phyloP scores from a whole-genome alignment of 2,113 vertebrate species.

The Daphoenositta chrysoptera region DNA sequence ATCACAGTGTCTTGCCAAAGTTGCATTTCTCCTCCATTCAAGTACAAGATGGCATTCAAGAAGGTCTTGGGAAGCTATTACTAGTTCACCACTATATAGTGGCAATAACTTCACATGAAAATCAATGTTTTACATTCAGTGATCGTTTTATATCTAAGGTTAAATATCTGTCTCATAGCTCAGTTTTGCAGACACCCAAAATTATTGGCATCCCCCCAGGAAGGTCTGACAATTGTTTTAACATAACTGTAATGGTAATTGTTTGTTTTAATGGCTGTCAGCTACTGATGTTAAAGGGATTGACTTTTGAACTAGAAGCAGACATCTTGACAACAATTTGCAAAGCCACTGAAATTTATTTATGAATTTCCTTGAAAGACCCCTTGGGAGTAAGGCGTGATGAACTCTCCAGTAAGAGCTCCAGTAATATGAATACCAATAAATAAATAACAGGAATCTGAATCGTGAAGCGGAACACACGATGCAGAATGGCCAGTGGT shows the following conservation, averaged over 20 bases:
- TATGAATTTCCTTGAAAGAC: background rate
- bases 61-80: background rate
- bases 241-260: background rate
- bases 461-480: background rate
- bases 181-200: background rate
- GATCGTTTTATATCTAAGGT: background rate
- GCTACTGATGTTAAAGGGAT: background rate
- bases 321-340: background rate
- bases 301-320: background rate
- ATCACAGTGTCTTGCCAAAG: background rate
- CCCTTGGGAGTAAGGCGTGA: background rate
- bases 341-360: background rate
- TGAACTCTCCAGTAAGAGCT: background rate
- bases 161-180: background rate
- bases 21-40: background rate
- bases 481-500: background rate
- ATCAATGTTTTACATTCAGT: background rate
- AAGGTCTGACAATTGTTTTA: background rate
- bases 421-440: background rate
- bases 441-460: background rate
- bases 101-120: background rate
- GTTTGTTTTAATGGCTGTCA: background rate
- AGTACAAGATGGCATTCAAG: background rate
- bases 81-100: background rate
- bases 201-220: background rate